Evolutionary conservation across 2,113 vertebrate genomes (phyloP).

Genomic region (Leptobrachium leishanense): DNA sequence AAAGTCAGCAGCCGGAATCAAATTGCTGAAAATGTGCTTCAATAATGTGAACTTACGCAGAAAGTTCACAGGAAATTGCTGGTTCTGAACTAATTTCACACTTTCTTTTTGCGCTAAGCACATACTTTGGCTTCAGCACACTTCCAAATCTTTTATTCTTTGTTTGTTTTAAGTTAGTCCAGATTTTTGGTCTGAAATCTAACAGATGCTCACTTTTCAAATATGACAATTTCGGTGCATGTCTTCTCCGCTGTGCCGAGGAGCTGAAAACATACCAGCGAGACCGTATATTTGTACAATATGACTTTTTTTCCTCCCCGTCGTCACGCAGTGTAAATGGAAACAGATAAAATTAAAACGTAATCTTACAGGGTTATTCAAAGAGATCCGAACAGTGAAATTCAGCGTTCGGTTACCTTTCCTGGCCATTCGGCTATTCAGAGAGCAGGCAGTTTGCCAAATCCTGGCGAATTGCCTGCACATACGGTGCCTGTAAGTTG

Average conservation of each 20-base stretch:
- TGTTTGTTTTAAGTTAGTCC: slow-evolving; percentile 38
- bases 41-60: slow-evolving; percentile 36
- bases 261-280: neutral
- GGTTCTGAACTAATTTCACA: slow-evolving; percentile 51
- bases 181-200: slow-evolving; percentile 46
- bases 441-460: no score
- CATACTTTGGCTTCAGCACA: slow-evolving; percentile 45
- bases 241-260: slow-evolving; percentile 16
- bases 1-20: neutral
- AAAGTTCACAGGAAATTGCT: slow-evolving; percentile 49
- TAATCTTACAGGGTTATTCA: no score
- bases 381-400: no score
- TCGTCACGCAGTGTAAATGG: slow-evolving; percentile 3
- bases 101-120: slow-evolving; percentile 45
- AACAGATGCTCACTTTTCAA: slow-evolving; percentile 46
- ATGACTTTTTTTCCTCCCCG: neutral
- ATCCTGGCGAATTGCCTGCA: no score
- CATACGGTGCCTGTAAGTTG: no score
- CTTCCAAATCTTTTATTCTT: slow-evolving; percentile 33
- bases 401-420: no score
- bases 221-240: slow-evolving; percentile 15
- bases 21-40: slow-evolving; percentile 4
- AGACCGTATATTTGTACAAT: slow-evolving; percentile 9
- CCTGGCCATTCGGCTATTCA: no score
- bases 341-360: slow-evolving; percentile 22